Conservation (phyloP, 2,888 invertebrate genomes). For the Rhamphomyia laevipes region DNA sequence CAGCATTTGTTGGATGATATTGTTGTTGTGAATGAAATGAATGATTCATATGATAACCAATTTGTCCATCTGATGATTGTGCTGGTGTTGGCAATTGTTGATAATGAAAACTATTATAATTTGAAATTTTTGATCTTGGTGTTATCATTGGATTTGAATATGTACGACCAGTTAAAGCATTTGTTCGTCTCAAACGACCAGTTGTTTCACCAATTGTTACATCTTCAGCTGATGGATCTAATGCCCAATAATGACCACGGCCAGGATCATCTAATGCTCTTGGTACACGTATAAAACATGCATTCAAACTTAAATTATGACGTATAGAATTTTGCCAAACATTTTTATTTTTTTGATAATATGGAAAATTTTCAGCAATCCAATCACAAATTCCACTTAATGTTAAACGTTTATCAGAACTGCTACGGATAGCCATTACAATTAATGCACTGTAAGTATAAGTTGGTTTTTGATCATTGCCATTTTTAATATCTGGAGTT, state of each 20-base stretch:
- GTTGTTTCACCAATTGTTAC: constrained; percentile 95
- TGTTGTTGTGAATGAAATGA: constrained; percentile 17
- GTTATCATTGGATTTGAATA: neutral
- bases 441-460: constrained; percentile 97
- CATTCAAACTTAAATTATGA: constrained; percentile 54
- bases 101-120: neutral
- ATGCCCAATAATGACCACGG: constrained; percentile 98
- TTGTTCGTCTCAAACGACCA: constrained; percentile 69
- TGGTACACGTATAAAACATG: constrained; percentile 92
- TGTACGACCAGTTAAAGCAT: constrained; percentile 7
- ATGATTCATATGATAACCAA: constrained; percentile 15
- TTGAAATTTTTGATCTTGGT: neutral
- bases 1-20: constrained; percentile 18
- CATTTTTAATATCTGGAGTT: constrained; percentile 1
- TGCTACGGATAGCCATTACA: constrained; percentile 95
- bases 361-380: constrained; percentile 93
- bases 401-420: constrained; percentile 80
- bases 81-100: too few species aligned
- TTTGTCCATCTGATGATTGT: too few species aligned
- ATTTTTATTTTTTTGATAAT: constrained; percentile 91
- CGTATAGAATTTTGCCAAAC: constrained; percentile 93
- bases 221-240: constrained; percentile 89
- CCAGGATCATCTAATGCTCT: constrained; percentile 96
- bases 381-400: constrained; percentile 94
- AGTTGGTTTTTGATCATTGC: constrained; percentile 56